Evolutionary conservation across 2,888 invertebrate species (phyloP).

Genomic region (Platyscelio sp.): DNA sequence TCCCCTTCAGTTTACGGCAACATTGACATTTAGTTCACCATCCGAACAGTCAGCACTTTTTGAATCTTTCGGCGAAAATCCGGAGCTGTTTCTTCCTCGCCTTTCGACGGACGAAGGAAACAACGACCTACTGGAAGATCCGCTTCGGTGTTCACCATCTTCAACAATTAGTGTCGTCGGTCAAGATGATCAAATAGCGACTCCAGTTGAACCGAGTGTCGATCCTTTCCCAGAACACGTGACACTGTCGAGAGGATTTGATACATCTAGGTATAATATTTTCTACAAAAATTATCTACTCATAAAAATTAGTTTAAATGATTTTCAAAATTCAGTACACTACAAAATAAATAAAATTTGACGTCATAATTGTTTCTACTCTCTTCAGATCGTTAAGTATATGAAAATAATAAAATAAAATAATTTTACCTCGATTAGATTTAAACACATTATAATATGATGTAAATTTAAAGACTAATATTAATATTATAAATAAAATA

Average conservation of each 20-base stretch:
- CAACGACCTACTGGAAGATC: conserved; percentile 89
- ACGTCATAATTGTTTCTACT: no score
- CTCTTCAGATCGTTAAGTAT: no score
- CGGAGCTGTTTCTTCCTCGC: conserved; percentile 92
- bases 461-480: no score
- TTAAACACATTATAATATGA: no score
- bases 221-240: conserved; percentile 93
- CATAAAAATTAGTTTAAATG: no score
- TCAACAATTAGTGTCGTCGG: conserved; percentile 81
- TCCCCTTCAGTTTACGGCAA: conserved; percentile 93
- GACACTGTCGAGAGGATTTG: conserved; percentile 80
- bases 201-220: conserved; percentile 89
- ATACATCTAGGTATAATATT: conserved; percentile 79
- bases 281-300: no score
- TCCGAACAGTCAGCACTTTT: conserved; percentile 91
- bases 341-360: background rate
- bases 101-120: conserved; percentile 88
- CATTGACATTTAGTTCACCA: conserved; percentile 92
- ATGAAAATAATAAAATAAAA: no score
- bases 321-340: no score
- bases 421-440: no score
- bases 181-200: conserved; percentile 86
- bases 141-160: conserved; percentile 90
- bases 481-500: no score
- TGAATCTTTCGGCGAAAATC: conserved; percentile 92